Conservation (phyloP, 2,888 invertebrate genomes). For the Pachliopta kotzebuea region DNA sequence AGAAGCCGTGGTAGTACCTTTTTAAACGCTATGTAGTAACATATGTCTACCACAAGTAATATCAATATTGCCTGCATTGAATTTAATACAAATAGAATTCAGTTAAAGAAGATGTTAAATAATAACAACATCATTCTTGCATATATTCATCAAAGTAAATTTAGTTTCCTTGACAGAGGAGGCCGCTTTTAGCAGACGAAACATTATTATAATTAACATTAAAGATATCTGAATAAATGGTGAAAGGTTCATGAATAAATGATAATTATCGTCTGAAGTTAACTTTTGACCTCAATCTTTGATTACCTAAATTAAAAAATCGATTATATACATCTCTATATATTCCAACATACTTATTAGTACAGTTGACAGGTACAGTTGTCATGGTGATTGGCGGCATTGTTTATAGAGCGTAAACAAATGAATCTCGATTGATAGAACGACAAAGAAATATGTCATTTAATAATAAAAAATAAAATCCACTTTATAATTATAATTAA, state of each 20-base stretch:
- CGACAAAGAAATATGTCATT: slow-evolving; percentile 49
- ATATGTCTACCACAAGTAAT: too few species aligned
- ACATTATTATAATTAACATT: too few species aligned
- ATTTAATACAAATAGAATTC: too few species aligned
- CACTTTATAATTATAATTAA: slow-evolving; percentile 37
- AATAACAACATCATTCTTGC: too few species aligned
- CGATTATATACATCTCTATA: slow-evolving; percentile 46
- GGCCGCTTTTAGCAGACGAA: neutral
- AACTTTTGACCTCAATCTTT: slow-evolving; percentile 28
- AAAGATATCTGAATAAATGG: too few species aligned
- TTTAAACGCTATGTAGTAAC: too few species aligned
- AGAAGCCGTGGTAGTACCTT: too few species aligned
- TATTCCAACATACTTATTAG: slow-evolving; percentile 34
- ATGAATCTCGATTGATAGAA: slow-evolving; percentile 61
- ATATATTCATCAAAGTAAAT: too few species aligned
- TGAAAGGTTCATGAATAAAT: neutral
- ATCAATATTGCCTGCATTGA: too few species aligned
- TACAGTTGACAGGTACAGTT: slow-evolving; percentile 60
- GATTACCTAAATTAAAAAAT: slow-evolving; percentile 40
- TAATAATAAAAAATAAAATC: slow-evolving; percentile 40
- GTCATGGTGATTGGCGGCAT: slow-evolving; percentile 56
- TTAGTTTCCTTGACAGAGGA: too few species aligned
- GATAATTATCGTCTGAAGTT: slow-evolving; percentile 31
- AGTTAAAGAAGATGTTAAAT: too few species aligned
- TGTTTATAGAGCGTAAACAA: slow-evolving; percentile 74